Base-by-base conservation (phyloP, 2,113 vertebrate species). In the Cebidichthys violaceus region DNA sequence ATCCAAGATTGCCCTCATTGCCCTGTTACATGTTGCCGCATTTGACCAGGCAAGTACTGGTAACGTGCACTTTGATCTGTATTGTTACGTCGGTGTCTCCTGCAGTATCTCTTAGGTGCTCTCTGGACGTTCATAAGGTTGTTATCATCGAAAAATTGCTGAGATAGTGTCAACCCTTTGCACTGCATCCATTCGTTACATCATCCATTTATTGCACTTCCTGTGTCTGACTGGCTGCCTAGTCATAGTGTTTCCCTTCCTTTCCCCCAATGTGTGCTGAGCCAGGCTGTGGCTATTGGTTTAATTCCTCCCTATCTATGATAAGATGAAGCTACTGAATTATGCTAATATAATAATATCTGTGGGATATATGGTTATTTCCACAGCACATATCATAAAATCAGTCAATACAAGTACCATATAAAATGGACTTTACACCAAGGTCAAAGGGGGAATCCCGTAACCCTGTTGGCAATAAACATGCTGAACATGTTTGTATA, bases 161-260 rank as follows among this genome's bases (percentile, higher is more conserved):
- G 15, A 60, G 35, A 84, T 71, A 84, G 18, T 29, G 22, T 22
- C 9, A 20, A 57, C 54, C 66, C 77, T 78, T 67, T 64, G 52
- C 29, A 31, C 61, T 81, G 37, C 77, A 52, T 27, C 69, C 37
- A 60, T n/a, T 72, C 41, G 33, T 91, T 89, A 77, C 55, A 70
- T 90, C 69, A 71, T 11, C 50, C 35, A n/a, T 74, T 79, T 66
- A 74, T 62, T 82, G 24, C 11, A 45, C 41, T 64, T 75, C 17
- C 64, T 43, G 33, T 55, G 11, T 29, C 45, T 4, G 37, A 5
- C 9, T 0, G 37, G 15, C 13, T 59, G 15, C 57, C 24, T 13
- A 18, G 1, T n/a, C 2, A 2, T 41, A 20, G 50, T 22, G 77
- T 66, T 77, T 66, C 80, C 80, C 67, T 74, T 43, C 29, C 22